Percentiles rank a stretch among this genome's conserved stretches.
These are phyloP conservation scores for Sapayoa aenigma DNA, from an alignment of 2,113 vertebrate genomes.

Conservation along the genomic window DNA sequence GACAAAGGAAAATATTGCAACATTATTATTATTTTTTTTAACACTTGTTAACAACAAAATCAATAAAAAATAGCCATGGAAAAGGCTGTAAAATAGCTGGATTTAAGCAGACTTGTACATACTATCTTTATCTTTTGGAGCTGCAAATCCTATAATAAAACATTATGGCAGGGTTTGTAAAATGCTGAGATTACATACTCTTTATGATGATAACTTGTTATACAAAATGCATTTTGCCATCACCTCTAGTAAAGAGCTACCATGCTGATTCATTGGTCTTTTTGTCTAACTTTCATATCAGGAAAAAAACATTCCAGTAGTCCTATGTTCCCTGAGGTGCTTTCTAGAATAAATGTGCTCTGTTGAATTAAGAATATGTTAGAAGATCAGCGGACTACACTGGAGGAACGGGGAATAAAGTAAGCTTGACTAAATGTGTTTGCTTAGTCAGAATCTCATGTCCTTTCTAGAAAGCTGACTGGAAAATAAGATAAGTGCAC, in stretches of 20 bases:
- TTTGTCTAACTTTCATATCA: neutral
- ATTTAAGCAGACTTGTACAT: neutral
- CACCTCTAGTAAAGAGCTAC: neutral
- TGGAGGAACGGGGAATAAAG: neutral
- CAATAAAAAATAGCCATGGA: neutral
- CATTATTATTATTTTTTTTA: neutral
- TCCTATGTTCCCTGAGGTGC: neutral
- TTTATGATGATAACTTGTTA: neutral
- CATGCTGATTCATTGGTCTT: neutral
- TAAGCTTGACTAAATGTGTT: neutral
- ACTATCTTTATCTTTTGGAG: neutral
- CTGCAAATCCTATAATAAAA: neutral
- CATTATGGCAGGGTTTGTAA: neutral
- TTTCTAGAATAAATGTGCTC: neutral
- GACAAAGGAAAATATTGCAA: neutral
- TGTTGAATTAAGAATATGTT: neutral
- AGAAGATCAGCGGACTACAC: neutral
- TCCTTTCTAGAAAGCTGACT: neutral
- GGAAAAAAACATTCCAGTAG: neutral
- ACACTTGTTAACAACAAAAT: neutral
- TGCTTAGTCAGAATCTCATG: neutral
- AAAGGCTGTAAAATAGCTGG: neutral
- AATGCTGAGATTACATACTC: neutral
- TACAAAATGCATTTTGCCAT: neutral
- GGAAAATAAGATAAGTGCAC: neutral